Percentiles rank a stretch among this genome's conserved stretches.
Conservation (phyloP, 2,888 invertebrate species). For the Acronicta leporina region DNA sequence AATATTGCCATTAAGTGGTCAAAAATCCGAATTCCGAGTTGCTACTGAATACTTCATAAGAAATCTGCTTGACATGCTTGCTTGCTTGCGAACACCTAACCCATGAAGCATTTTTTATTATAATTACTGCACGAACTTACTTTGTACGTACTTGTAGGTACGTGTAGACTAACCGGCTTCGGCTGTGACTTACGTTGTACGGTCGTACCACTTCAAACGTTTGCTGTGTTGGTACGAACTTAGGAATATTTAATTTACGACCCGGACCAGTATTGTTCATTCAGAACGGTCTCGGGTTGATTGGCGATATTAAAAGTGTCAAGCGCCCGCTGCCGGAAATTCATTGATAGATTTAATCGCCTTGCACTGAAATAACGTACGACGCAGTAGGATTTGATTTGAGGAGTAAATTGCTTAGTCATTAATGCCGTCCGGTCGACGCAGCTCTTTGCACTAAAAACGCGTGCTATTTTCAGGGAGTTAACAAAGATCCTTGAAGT, state of each 20-base stretch:
- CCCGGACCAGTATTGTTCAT: conserved; percentile 83
- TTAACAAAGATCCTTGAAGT: conserved; percentile 71
- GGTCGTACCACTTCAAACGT: conserved; percentile 58
- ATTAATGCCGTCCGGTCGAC: conserved; percentile 86
- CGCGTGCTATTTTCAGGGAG: conserved; percentile 78
- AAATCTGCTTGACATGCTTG: too few relatives aligned
- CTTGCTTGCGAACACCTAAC: too few relatives aligned
- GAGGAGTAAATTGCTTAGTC: conserved; percentile 85
- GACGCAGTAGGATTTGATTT: conserved; percentile 81
- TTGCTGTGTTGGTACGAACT: conserved; percentile 71
- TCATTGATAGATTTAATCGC: conserved; percentile 89
- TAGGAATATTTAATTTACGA: conserved; percentile 84
- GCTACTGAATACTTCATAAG: too few relatives aligned
- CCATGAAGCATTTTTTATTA: too few relatives aligned
- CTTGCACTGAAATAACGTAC: conserved; percentile 81
- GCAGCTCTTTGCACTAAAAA: conserved; percentile 75
- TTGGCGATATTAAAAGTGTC: conserved; percentile 88
- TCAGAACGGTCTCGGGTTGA: conserved; percentile 81
- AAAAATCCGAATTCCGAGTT: too few relatives aligned
- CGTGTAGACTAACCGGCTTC: conserved; percentile 54
- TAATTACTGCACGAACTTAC: conserved; percentile 28
- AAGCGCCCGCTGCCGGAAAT: conserved; percentile 85
- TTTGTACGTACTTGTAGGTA: conserved; percentile 10
- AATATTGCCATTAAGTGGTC: too few relatives aligned
- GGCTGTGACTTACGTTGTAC: conserved; percentile 44